These are phyloP conservation scores for Eilema caniola DNA, from an alignment of 2,888 invertebrate species.

Conservation along the genomic window DNA sequence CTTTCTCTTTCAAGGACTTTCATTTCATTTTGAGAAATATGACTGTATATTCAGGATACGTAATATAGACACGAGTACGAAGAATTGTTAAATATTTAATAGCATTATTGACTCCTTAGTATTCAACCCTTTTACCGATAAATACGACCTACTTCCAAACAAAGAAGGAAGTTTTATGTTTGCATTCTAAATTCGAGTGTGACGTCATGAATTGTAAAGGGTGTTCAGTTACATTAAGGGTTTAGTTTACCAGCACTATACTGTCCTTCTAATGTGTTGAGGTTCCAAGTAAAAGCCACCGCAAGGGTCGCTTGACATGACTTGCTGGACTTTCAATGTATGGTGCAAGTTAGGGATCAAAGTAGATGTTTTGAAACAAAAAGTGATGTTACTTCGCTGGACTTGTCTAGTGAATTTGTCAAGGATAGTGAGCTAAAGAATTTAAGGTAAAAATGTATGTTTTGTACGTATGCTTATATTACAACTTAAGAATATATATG, in stretches of 20 bases:
- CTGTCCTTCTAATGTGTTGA: slow-evolving; percentile 51
- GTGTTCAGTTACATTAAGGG: slow-evolving; percentile 27
- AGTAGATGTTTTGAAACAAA: slow-evolving; percentile 2
- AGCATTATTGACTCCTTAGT: neutral
- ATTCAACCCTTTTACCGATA: neutral
- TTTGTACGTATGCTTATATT: neutral
- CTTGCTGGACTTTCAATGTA: slow-evolving; percentile 50
- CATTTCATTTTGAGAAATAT: no score
- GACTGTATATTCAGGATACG: neutral
- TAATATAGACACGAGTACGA: neutral
- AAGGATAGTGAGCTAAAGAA: neutral
- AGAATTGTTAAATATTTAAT: neutral
- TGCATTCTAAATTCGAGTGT: slow-evolving; percentile 10
- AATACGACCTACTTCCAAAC: neutral
- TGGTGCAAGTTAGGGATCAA: slow-evolving; percentile 29
- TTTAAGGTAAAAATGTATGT: neutral
- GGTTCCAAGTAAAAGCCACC: slow-evolving; percentile 57
- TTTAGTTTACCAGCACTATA: slow-evolving; percentile 36
- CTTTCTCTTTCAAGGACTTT: neutral
- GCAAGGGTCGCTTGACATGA: slow-evolving; percentile 59
- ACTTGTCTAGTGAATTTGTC: neutral
- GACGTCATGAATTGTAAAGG: slow-evolving; percentile 11
- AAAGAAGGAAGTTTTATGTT: neutral
- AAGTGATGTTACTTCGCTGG: neutral
- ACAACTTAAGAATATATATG: no score